Percentiles rank a stretch among this genome's conserved stretches.
Conservation (phyloP, 2,113 vertebrate species). For the Oryzias curvinotus region DNA sequence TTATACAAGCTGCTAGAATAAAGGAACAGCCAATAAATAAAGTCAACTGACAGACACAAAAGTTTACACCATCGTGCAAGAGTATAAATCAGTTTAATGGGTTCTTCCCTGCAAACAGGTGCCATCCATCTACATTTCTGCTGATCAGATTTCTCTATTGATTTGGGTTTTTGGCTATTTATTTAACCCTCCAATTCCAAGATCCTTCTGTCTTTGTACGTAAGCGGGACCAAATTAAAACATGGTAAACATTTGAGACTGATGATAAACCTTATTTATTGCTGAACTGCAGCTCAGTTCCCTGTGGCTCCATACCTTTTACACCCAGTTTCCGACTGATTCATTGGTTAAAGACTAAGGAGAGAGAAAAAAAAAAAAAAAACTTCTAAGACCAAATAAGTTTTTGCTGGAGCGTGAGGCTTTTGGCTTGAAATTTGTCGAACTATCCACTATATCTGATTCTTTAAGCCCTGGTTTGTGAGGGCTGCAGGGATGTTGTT, state of each 20-base stretch:
- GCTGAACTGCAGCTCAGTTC: conserved; percentile 39
- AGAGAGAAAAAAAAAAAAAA: not conserved
- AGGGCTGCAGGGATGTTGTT: conserved; percentile 44
- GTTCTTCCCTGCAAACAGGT: conserved; percentile 31
- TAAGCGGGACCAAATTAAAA: too few species aligned
- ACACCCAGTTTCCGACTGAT: conserved; percentile 56
- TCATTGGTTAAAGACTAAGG: conserved; percentile 33
- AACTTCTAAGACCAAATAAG: conserved; percentile 35
- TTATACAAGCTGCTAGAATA: conserved; percentile 11
- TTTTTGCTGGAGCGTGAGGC: conserved; percentile 41
- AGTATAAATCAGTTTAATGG: conserved; percentile 35
- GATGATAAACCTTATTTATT: conserved; percentile 42
- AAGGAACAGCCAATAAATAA: conserved; percentile 1
- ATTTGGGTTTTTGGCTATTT: conserved; percentile 50
- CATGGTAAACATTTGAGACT: conserved; percentile 8
- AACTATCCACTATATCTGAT: conserved; percentile 50
- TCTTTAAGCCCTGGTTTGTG: conserved; percentile 47
- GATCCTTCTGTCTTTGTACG: too few species aligned
- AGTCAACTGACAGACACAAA: not conserved
- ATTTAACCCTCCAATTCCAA: conserved; percentile 60
- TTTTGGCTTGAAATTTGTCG: conserved; percentile 51
- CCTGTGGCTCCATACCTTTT: conserved; percentile 48
- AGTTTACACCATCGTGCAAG: not conserved
- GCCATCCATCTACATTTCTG: conserved; percentile 43
- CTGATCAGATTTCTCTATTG: conserved; percentile 49